Evolutionary conservation across 92 coral and sea anemone genomes (phyloP), one percentile per base, ranked within the genome.

Genomic region (Diadumene lineata): DNA sequence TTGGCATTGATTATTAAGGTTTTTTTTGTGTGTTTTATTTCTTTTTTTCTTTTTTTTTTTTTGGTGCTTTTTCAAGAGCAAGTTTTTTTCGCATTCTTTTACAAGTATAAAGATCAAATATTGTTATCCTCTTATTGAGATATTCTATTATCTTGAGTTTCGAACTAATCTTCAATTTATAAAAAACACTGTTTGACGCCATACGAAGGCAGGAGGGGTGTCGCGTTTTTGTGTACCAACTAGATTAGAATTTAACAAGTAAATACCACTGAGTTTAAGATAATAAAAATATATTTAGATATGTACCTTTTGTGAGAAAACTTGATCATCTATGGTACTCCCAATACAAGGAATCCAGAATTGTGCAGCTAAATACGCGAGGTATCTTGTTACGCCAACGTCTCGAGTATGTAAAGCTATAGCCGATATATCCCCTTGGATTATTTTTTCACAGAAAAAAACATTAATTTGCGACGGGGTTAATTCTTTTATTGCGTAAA

Each of bases 251-350:
- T 46, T 68, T 16, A 66, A 66, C 51, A 68, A 44, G 34, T 25
- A 68, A 10, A 68, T 3, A 22, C 2, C 23, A 70, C 51, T 10
- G 48, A 24, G 72, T 9, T 23, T 10, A 24, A 44, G 23, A 27
- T 28, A 66, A 66, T 30, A 64, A 8, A 64, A 50, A 11, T 34
- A 25, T 23, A n/a, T n/a, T n/a, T n/a, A n/a, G n/a, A n/a, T 28
- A 60, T 82, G 56, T 84, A 88, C 97, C 89, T 85, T 82, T 50
- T 78, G 90, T 2, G 88, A 75, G 32, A 88, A 82, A 46, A 75
- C 83, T 70, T 87, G 88, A 6, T 60, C 82, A n/a, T 57, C 66
- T 23, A 69, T 72, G 24, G 74, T 56, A 19, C 78, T 85, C 50
- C 88, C 88, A 32, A 91, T 56, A 50, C 69, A 72, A 18, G 97